Percentiles rank a stretch among this genome's conserved stretches.
phyloP scores from a whole-genome alignment of 2,888 invertebrate genomes.

The Polydesmus complanatus region DNA sequence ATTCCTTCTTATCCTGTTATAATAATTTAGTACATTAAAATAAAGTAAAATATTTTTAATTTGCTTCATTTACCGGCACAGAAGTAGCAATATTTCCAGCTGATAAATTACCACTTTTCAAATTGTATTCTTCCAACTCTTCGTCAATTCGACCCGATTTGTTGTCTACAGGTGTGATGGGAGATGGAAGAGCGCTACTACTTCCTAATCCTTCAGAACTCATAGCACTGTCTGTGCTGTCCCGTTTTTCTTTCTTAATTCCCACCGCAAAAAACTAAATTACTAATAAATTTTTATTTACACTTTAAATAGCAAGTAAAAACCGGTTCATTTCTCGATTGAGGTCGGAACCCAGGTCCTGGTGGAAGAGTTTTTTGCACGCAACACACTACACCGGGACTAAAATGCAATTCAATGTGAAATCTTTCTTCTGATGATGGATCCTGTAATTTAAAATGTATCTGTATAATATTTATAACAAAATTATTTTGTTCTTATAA shows the following conservation, averaged over 20 bases:
- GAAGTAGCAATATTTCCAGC: too few relatives aligned
- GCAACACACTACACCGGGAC: constrained; percentile 94
- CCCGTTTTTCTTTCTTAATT: constrained; percentile 11
- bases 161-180: not conserved
- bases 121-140: not conserved
- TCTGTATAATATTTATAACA: too few relatives aligned
- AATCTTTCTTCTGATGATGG: constrained; percentile 47
- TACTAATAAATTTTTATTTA: not conserved
- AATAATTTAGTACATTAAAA: not conserved
- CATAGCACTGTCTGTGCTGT: constrained; percentile 8
- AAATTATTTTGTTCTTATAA: not conserved
- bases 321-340: constrained; percentile 53
- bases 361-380: constrained; percentile 86
- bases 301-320: not conserved
- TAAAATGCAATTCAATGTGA: constrained; percentile 97
- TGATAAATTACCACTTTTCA: not conserved
- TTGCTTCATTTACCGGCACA: not conserved
- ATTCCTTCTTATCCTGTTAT: not conserved
- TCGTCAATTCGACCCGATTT: constrained; percentile 9
- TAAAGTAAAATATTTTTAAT: not conserved
- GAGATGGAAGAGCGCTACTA: not conserved
- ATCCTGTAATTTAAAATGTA: constrained; percentile 32
- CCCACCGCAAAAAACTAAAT: not conserved
- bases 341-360: constrained; percentile 83
- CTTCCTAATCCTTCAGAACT: constrained; percentile 2